phyloP scores from a whole-genome alignment of 2,888 invertebrate species.

The Acleris emargana region DNA sequence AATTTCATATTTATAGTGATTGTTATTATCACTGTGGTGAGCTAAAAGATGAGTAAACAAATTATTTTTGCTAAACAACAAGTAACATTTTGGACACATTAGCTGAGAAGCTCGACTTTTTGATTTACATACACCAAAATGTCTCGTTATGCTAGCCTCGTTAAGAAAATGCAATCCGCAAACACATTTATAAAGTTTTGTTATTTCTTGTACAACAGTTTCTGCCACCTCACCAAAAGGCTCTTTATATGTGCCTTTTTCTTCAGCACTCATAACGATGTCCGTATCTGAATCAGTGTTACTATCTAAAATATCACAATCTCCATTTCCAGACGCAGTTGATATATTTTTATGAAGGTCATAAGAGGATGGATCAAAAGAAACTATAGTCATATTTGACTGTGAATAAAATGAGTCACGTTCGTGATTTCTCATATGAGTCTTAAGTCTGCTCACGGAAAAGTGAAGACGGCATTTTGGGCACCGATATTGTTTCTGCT shows the following conservation, averaged over 20 bases:
- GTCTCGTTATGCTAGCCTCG: conserved; percentile 48
- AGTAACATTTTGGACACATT: conserved; percentile 64
- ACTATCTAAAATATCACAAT: conserved; percentile 16
- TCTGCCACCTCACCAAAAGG: not conserved
- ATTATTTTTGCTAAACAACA: conserved; percentile 60
- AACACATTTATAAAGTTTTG: conserved; percentile 59
- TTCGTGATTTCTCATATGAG: conserved; percentile 58
- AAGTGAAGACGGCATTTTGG: conserved; percentile 57
- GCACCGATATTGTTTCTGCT: conserved; percentile 53
- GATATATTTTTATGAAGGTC: conserved; percentile 27
- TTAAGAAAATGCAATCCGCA: conserved; percentile 66
- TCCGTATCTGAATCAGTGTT: conserved; percentile 25
- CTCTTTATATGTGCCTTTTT: conserved; percentile 18
- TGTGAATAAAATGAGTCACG: conserved; percentile 52
- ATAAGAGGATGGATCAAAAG: conserved; percentile 41
- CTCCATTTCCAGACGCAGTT: conserved; percentile 8
- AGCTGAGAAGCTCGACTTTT: conserved; percentile 53
- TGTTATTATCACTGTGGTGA: conserved; percentile 62
- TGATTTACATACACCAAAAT: conserved; percentile 50
- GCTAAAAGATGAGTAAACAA: conserved; percentile 63
- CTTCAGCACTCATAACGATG: conserved; percentile 21
- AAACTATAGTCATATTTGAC: conserved; percentile 55
- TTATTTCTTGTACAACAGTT: conserved; percentile 39
- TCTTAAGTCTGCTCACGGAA: conserved; percentile 49
- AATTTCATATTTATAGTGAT: conserved; percentile 52